phyloP scores from a whole-genome alignment of 1,140 invertebrate genomes.

The Brachionus sp. region DNA sequence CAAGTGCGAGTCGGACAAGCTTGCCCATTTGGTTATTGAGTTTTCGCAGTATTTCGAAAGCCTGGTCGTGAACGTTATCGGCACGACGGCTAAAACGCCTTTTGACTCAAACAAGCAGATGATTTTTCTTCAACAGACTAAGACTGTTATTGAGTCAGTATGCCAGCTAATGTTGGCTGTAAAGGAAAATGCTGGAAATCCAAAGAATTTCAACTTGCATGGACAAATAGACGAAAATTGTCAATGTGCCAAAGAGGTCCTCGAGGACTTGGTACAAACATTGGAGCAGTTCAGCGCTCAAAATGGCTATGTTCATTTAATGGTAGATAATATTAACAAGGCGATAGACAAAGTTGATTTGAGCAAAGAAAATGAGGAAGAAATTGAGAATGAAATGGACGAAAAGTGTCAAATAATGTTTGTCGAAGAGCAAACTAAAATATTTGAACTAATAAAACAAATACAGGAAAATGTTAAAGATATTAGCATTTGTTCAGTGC shows the following conservation, averaged over 20 bases:
- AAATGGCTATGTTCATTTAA: conserved; percentile 70
- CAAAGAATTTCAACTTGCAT: conserved; percentile 71
- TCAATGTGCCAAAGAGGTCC: conserved; percentile 72
- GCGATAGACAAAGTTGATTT: conserved; percentile 70
- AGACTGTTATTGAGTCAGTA: conserved; percentile 85
- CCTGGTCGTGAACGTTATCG: conserved; percentile 74
- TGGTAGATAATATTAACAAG: conserved; percentile 83
- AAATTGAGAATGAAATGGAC: conserved; percentile 65
- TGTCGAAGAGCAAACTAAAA: conserved; percentile 93
- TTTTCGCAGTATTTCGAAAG: conserved; percentile 79
- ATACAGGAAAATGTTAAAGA: conserved; percentile 81
- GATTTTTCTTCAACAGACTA: conserved; percentile 81
- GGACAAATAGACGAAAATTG: conserved; percentile 77
- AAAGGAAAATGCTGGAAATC: conserved; percentile 88
- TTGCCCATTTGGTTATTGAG: conserved; percentile 79
- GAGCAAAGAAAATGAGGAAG: conserved; percentile 69
- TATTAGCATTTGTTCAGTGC: conserved; percentile 69
- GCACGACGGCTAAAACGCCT: conserved; percentile 74
- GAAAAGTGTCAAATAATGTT: conserved; percentile 64
- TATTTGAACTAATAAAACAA: conserved; percentile 90
- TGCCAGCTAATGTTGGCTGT: conserved; percentile 77
- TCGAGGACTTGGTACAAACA: conserved; percentile 74
- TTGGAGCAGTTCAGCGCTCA: conserved; percentile 80
- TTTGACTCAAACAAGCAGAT: conserved; percentile 82
- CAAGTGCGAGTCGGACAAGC: conserved; percentile 83